Evolutionary conservation across 2,797 vertebrate genomes (phyloP).

Genomic region (Etheostoma nigrum): DNA sequence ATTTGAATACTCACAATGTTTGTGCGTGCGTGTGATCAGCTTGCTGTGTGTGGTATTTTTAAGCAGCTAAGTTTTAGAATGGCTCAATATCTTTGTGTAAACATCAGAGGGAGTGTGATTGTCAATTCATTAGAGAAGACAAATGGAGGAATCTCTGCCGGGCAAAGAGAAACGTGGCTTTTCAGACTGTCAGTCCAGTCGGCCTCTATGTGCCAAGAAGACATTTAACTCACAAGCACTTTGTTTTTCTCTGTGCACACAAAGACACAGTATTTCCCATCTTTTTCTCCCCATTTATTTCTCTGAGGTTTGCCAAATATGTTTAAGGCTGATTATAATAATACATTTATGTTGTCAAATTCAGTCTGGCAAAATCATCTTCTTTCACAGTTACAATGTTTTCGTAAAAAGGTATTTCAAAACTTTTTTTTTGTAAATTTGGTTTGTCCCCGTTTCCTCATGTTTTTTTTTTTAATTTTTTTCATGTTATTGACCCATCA

Average conservation of each 20-base stretch:
- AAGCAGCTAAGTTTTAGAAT: slow-evolving; percentile 63
- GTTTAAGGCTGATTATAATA: slow-evolving; percentile 7
- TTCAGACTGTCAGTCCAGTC: slow-evolving; percentile 56
- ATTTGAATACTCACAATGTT: background rate
- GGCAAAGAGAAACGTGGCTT: slow-evolving; percentile 50
- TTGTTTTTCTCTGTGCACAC: slow-evolving; percentile 3
- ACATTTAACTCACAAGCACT: slow-evolving; percentile 34
- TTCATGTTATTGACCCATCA: background rate
- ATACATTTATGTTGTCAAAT: background rate
- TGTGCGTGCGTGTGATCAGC: background rate
- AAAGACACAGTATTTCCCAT: background rate
- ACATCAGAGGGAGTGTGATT: slow-evolving; percentile 72
- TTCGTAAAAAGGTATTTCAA: background rate
- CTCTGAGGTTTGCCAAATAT: slow-evolving; percentile 13
- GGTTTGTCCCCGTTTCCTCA: background rate
- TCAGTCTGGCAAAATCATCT: background rate
- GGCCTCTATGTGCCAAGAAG: slow-evolving; percentile 35
- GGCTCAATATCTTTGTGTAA: slow-evolving; percentile 74
- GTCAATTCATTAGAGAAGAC: slow-evolving; percentile 80
- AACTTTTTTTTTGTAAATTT: background rate
- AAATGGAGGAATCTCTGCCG: slow-evolving; percentile 63
- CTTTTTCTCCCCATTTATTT: slow-evolving; percentile 10
- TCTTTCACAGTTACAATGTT: background rate
- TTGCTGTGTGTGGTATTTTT: slow-evolving; percentile 35
- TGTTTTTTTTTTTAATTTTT: background rate